phyloP scores from a whole-genome alignment of 2,113 vertebrate genomes.

The Mormoops blainvillei region DNA sequence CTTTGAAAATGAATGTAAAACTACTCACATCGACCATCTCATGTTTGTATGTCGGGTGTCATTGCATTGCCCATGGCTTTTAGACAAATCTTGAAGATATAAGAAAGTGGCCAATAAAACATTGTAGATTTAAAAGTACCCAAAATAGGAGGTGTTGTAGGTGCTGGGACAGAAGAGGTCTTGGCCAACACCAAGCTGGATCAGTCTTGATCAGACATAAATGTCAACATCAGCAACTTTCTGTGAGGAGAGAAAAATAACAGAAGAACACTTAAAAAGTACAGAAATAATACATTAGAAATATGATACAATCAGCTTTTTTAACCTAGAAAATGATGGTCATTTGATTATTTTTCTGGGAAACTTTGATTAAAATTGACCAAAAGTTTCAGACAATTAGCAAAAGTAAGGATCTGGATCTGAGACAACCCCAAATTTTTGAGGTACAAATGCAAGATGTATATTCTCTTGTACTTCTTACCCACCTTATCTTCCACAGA shows the following conservation, averaged over 20 bases:
- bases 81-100: neutral
- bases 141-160: neutral
- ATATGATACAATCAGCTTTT: neutral
- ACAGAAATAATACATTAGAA: neutral
- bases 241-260: neutral
- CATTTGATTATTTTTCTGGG: neutral
- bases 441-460: neutral
- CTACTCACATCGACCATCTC: rapidly evolving
- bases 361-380: neutral
- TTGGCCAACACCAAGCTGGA: neutral
- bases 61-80: neutral
- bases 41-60: rapidly evolving
- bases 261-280: neutral
- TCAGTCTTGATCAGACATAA: neutral
- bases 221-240: neutral
- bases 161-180: neutral
- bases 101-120: neutral
- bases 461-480: neutral
- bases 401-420: neutral
- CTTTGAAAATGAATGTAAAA: neutral
- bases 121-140: neutral
- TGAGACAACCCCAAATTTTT: neutral
- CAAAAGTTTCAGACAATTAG: neutral
- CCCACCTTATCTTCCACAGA: neutral
- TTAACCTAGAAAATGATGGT: neutral